These are phyloP conservation scores for Botrylloides violaceus DNA, from an alignment of 23 tunicate genomes.

Conservation along the genomic window DNA sequence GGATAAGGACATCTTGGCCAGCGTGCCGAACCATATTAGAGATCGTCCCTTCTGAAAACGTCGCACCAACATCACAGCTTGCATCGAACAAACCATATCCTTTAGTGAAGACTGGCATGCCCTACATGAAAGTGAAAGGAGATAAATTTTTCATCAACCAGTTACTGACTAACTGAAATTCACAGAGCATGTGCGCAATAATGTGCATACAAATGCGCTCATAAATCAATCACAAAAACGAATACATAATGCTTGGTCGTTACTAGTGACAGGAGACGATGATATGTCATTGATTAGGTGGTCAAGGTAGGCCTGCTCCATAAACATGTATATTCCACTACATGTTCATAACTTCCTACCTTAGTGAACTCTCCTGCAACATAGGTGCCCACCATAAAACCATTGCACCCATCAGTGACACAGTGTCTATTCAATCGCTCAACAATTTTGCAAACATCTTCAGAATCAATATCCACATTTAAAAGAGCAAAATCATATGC, in stretches of 20 bases:
- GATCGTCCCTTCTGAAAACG: not conserved
- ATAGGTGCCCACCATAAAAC: not conserved
- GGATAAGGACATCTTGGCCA: constrained; percentile 6
- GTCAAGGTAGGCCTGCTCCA: no score
- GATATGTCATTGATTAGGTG: no score
- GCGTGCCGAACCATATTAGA: not conserved
- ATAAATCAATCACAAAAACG: not conserved
- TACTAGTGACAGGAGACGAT: no score
- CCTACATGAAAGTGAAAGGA: not conserved
- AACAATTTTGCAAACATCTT: not conserved
- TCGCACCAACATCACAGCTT: not conserved
- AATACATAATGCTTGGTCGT: no score
- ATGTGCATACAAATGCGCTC: not conserved
- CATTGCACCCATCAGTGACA: not conserved
- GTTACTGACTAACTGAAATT: no score
- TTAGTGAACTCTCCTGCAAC: not conserved
- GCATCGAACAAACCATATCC: constrained; percentile 21
- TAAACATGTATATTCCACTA: no score
- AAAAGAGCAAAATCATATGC: constrained; percentile 20
- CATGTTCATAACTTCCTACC: no score
- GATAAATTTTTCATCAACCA: no score
- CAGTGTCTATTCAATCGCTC: not conserved
- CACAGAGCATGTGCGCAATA: no score
- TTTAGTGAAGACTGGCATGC: constrained; percentile 2
- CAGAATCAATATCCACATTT: not conserved